These are phyloP conservation scores for Campoletis sonorensis DNA, from an alignment of 1,140 invertebrate species.

Conservation along the genomic window DNA sequence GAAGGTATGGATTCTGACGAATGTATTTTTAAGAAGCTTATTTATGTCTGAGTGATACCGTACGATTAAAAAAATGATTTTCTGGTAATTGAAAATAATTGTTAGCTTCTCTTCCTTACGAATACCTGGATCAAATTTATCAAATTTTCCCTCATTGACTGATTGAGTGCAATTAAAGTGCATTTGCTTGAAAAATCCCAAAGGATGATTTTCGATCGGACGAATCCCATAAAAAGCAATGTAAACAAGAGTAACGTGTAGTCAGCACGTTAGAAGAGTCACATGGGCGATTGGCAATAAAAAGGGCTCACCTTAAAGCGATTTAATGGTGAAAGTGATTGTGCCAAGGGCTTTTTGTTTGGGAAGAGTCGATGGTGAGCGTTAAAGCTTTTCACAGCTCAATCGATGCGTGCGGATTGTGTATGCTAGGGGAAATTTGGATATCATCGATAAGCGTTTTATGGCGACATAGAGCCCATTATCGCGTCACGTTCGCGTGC, in stretches of 20 bases:
- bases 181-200: background rate
- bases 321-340: background rate
- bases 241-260: constrained; percentile 28
- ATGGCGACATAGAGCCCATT: constrained; percentile 30
- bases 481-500: constrained; percentile 32
- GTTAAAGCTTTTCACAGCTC: constrained; percentile 31
- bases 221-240: background rate
- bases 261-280: background rate
- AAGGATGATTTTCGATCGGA: background rate
- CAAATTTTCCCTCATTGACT: no score
- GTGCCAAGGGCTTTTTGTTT: background rate
- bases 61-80: no score
- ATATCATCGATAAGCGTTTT: constrained; percentile 44
- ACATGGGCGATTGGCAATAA: background rate
- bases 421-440: constrained; percentile 34
- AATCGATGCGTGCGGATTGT: constrained; percentile 23
- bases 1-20: no score
- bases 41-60: no score
- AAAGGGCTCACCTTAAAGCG: background rate
- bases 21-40: no score
- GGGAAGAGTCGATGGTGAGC: background rate
- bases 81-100: no score
- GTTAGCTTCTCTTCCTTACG: no score
- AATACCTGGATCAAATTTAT: no score
- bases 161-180: no score